Conservation (phyloP, 2,888 invertebrate species). For the Drosophila leonis region DNA sequence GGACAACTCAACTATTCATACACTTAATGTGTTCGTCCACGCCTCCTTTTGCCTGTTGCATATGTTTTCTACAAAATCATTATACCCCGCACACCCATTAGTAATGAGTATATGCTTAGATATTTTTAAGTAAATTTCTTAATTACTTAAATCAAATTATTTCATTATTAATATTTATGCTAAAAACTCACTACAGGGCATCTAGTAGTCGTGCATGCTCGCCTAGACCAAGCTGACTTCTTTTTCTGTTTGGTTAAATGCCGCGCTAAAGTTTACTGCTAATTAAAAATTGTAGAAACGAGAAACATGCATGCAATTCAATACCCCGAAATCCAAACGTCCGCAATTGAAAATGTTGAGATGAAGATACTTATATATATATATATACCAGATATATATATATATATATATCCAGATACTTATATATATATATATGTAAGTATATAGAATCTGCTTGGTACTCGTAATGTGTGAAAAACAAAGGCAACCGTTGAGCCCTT, state of each 20-base stretch:
- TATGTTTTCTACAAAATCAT: background rate
- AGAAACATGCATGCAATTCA: slow-evolving; percentile 80
- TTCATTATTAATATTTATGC: too few species aligned
- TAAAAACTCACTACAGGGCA: background rate
- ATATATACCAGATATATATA: slow-evolving; percentile 6
- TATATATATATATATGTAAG: slow-evolving; percentile 1
- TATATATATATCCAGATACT: background rate
- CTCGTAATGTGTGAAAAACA: slow-evolving; percentile 56
- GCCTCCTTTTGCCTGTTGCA: too few species aligned
- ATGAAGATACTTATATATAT: slow-evolving; percentile 45
- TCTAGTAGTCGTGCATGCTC: background rate
- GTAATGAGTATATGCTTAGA: background rate
- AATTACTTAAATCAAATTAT: background rate
- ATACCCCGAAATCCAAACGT: slow-evolving; percentile 55
- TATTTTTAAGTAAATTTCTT: background rate
- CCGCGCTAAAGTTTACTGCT: slow-evolving; percentile 83
- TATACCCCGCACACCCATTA: background rate
- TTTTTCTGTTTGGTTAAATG: slow-evolving; percentile 38
- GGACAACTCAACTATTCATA: too few species aligned
- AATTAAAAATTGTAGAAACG: slow-evolving; percentile 83
- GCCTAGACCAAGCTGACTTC: slow-evolving; percentile 5
- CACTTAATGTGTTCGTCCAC: too few species aligned
- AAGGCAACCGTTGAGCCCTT: slow-evolving; percentile 44
- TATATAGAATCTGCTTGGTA: slow-evolving; percentile 35
- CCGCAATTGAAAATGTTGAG: slow-evolving; percentile 61